These are phyloP conservation scores for Linepithema humile DNA, from an alignment of 1,140 invertebrate genomes.

Conservation along the genomic window DNA sequence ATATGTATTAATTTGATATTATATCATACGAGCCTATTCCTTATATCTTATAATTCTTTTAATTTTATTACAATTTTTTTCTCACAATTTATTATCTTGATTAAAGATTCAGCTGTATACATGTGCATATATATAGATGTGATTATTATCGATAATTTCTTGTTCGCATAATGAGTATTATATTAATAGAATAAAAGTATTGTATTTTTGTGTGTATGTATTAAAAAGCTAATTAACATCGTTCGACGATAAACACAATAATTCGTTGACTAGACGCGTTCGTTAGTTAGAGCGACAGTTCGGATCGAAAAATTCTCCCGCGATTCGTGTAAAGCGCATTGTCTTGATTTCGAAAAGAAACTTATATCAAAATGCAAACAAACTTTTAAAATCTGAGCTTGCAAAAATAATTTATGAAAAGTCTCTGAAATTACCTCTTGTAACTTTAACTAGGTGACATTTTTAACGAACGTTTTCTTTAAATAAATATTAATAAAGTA, in stretches of 20 bases:
- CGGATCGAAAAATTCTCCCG: background rate
- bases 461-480: background rate
- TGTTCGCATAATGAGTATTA: too few relatives aligned
- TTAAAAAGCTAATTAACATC: background rate
- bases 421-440: background rate
- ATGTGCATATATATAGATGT: background rate
- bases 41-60: too few relatives aligned
- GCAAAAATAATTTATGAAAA: background rate
- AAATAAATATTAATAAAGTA: background rate
- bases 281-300: background rate
- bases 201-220: background rate
- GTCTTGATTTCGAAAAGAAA: too few relatives aligned
- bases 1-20: too few relatives aligned
- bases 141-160: background rate
- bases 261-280: background rate
- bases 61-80: background rate
- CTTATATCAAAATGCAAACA: too few relatives aligned
- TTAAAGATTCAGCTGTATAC: background rate
- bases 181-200: too few relatives aligned
- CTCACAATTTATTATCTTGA: background rate
- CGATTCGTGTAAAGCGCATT: constrained; percentile 11
- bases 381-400: too few relatives aligned
- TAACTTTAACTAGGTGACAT: background rate
- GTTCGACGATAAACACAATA: background rate
- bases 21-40: too few relatives aligned